Evolutionary conservation across 2,113 vertebrate species (phyloP), one percentile per base, ranked within the genome.

Genomic region (Fregata magnificens): DNA sequence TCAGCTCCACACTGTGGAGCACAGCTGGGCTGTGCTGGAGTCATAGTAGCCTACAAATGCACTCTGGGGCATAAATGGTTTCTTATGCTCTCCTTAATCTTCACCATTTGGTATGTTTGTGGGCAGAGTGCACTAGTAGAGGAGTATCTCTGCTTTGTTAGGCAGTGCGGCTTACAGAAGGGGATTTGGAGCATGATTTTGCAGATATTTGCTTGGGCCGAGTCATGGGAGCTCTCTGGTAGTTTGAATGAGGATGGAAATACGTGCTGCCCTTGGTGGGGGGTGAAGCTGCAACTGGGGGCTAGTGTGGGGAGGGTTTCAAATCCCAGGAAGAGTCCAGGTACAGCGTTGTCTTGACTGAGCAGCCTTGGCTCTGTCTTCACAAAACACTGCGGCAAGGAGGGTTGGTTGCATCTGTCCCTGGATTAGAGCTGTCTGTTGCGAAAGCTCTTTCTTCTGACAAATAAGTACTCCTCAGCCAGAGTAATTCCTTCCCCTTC

Each of bases 201-300:
- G 71, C 21, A 44, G 21, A 1, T 34, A 4, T 40, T 82, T 47
- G 7, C 40, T 82, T 71, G 31, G 47, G 5, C 16, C 1, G 10
- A 59, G 38, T 38, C 38, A 59, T 3, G 16, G 38, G 56, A 67
- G 34, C 7, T 24, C 29, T 88, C 53, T 63, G 26, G 3, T n/a
- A 50, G 61, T 56, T 69, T 47, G 44, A 67, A 29, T 59, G 42
- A 38, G 36, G 36, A 13, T 81, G 36, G 44, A 72, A 29, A 47
- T 55, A n/a, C 0, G 1, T 45, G 26, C 21, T 38, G 1, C 29
- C 36, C 49, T 32, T 76, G 29, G 16, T 5, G 6, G 16, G 5
- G n/a, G 16, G 7, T 50, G 63, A 55, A 44, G 56, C 24, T 58
- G 34, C 34, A 34, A 0, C 31, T 49, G 19, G 34, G 36, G 16